phyloP scores from a whole-genome alignment of 2,797 vertebrate genomes.

The Mormyrus proboscirostris region DNA sequence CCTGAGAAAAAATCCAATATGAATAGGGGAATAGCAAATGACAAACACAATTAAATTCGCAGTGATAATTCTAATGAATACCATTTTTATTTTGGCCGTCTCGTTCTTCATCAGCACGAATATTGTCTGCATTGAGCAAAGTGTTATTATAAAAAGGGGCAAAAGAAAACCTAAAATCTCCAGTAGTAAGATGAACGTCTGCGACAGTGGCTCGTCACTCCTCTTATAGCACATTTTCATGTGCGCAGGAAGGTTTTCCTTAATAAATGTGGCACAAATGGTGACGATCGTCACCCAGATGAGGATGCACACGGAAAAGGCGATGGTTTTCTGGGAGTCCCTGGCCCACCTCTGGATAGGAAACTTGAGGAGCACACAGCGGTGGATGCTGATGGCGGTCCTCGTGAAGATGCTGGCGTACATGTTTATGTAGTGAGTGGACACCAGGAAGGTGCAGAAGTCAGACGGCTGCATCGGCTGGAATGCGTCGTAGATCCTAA shows the following conservation, averaged over 20 bases:
- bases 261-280: rapidly evolving
- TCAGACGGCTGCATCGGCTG: rapidly evolving
- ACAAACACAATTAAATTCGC: slow-evolving; percentile 68
- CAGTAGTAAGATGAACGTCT: neutral
- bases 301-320: slow-evolving; percentile 42
- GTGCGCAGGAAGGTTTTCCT: neutral
- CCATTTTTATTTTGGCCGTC: slow-evolving; percentile 39
- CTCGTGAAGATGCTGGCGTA: slow-evolving; percentile 61
- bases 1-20: slow-evolving; percentile 46
- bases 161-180: slow-evolving; percentile 41
- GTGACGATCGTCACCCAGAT: slow-evolving; percentile 44
- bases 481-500: slow-evolving; percentile 50
- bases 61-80: slow-evolving; percentile 47
- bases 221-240: slow-evolving; percentile 48
- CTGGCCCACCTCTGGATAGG: slow-evolving; percentile 42
- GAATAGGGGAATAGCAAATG: slow-evolving; percentile 67
- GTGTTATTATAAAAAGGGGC: slow-evolving; percentile 43
- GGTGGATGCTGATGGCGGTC: slow-evolving; percentile 55
- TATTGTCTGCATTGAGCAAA: slow-evolving; percentile 54
- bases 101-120: slow-evolving; percentile 37
- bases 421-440: slow-evolving; percentile 59
- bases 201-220: neutral
- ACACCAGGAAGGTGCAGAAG: slow-evolving; percentile 51
- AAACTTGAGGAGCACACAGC: slow-evolving; percentile 51
- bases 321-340: slow-evolving; percentile 40